Percentiles rank a stretch among this genome's conserved stretches.
Conservation (phyloP, 1,140 invertebrate genomes). For the Cephus cinctus region DNA sequence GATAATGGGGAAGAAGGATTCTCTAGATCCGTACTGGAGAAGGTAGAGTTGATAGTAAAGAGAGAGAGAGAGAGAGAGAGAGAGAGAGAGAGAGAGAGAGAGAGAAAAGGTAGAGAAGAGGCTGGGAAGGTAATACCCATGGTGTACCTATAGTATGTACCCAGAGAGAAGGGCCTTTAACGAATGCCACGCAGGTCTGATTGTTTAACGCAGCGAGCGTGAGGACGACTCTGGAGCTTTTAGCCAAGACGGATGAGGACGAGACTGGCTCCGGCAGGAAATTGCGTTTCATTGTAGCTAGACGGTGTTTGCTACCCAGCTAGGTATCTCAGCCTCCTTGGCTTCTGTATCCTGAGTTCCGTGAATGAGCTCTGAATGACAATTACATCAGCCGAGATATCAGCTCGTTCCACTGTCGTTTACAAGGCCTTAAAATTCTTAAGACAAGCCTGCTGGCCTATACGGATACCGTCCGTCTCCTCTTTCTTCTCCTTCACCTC, state of each 20-base stretch:
- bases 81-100: neutral
- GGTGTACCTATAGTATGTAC: slow-evolving; percentile 38
- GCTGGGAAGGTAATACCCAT: slow-evolving; percentile 24
- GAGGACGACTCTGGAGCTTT: neutral
- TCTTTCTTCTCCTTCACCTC: too few species aligned
- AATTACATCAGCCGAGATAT: too few species aligned
- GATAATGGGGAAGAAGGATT: too few species aligned
- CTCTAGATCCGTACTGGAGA: neutral
- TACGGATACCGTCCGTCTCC: too few species aligned
- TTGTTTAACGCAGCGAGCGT: slow-evolving; percentile 6
- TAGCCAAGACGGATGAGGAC: slow-evolving; percentile 1
- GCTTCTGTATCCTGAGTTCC: neutral
- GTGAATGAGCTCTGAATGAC: slow-evolving; percentile 7
- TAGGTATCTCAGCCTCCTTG: neutral
- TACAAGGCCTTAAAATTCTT: too few species aligned
- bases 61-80: neutral
- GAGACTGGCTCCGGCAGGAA: slow-evolving; percentile 5
- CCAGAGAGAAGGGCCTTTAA: slow-evolving; percentile 8
- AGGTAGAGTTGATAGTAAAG: too few species aligned
- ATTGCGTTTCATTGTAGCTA: slow-evolving; percentile 9
- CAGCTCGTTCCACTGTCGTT: too few species aligned
- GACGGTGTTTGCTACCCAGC: slow-evolving; percentile 6
- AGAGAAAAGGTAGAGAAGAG: neutral
- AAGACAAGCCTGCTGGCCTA: too few species aligned
- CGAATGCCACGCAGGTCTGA: slow-evolving; percentile 4